A percentile compares a stretch with the other conserved stretches of the same genome.
phyloP scores from a whole-genome alignment of 2,113 vertebrate species.

The Scartelaos histophorus region DNA sequence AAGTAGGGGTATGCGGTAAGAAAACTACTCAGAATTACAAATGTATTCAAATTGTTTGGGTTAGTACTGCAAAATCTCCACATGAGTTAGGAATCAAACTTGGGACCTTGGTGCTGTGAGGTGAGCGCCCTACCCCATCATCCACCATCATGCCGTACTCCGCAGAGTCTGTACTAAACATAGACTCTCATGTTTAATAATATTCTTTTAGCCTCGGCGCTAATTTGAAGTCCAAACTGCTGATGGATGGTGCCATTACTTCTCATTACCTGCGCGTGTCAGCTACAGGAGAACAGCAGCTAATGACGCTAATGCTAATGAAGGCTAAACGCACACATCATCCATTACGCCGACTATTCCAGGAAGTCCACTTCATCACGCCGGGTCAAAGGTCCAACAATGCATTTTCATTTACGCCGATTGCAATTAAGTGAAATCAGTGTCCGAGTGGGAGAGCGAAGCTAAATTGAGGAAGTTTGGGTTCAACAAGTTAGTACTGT shows the following conservation, averaged over 20 bases:
- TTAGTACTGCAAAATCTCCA: too few species aligned
- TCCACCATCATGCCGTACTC: neutral
- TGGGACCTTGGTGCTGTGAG: neutral
- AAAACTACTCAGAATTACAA: too few species aligned
- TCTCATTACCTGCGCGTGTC: conserved; percentile 11
- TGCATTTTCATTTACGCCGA: conserved; percentile 4
- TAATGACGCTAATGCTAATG: conserved; percentile 31
- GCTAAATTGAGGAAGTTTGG: neutral
- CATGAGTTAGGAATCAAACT: neutral
- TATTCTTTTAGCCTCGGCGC: conserved; percentile 9
- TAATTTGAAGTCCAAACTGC: conserved; percentile 32
- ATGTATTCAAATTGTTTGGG: too few species aligned
- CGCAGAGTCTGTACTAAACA: neutral
- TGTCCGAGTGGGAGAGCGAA: neutral
- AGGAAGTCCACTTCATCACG: conserved; percentile 19
- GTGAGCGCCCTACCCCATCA: neutral
- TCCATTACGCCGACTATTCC: conserved; percentile 33
- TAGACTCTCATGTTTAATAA: conserved; percentile 1
- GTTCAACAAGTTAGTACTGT: neutral
- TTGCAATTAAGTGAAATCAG: neutral
- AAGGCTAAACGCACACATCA: conserved; percentile 18
- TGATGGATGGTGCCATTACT: conserved; percentile 23
- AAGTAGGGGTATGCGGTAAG: too few species aligned
- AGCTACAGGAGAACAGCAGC: conserved; percentile 14
- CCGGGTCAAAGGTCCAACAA: conserved; percentile 21